These are phyloP conservation scores for Tautogolabrus adspersus DNA, from an alignment of 2,113 vertebrate species.

Conservation along the genomic window DNA sequence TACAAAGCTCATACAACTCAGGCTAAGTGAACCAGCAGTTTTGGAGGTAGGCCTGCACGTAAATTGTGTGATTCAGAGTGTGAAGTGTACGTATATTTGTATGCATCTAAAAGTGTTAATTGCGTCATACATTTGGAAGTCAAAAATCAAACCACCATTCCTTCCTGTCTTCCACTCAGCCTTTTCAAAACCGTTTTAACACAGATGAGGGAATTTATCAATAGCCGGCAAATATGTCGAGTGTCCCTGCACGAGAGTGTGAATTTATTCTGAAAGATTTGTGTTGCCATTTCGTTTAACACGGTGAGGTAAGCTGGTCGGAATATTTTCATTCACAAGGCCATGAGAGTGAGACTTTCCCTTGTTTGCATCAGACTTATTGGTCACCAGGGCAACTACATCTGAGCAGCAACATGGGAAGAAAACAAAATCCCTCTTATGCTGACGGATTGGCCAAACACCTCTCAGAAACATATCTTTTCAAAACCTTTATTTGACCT, in stretches of 20 bases:
- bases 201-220: not conserved
- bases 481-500: not conserved
- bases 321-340: slow-evolving; percentile 1
- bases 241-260: not conserved
- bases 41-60: too few relatives aligned
- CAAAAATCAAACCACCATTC: not conserved
- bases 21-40: too few relatives aligned
- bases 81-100: too few relatives aligned
- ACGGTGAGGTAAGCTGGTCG: not conserved
- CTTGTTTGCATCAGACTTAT: slow-evolving; percentile 20
- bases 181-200: not conserved
- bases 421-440: slow-evolving; percentile 8
- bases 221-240: not conserved
- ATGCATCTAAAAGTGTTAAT: too few relatives aligned
- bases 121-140: too few relatives aligned
- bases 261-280: not conserved
- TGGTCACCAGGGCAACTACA: slow-evolving; percentile 22
- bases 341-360: not conserved
- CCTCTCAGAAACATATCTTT: not conserved
- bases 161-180: not conserved
- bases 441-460: not conserved
- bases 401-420: not conserved
- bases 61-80: too few relatives aligned
- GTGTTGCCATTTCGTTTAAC: not conserved
- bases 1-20: too few relatives aligned